A percentile compares a stretch with the other conserved stretches of the same genome.
These are phyloP conservation scores for Mobula birostris DNA, from an alignment of 2,113 vertebrate genomes.

Conservation along the genomic window DNA sequence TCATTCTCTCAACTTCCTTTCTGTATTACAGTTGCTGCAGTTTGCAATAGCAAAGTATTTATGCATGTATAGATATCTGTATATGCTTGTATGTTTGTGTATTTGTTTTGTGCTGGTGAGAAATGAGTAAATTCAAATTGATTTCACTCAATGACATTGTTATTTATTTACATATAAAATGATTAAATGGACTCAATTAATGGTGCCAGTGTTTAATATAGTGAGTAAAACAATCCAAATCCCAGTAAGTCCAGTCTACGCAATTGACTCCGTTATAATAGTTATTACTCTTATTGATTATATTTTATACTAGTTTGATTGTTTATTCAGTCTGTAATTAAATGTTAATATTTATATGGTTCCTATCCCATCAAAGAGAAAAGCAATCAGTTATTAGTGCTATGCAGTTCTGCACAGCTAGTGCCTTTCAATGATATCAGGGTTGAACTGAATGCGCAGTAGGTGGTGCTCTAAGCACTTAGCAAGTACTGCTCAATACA, in stretches of 20 bases:
- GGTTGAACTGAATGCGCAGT: neutral
- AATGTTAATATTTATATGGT: neutral
- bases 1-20: no score
- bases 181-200: neutral
- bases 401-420: neutral
- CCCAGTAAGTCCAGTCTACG: no score
- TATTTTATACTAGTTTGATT: neutral
- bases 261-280: neutral
- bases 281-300: neutral
- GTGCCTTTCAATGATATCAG: neutral
- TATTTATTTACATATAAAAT: neutral
- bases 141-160: neutral
- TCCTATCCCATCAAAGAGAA: neutral
- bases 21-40: no score
- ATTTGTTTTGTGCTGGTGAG: neutral
- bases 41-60: no score
- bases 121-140: neutral
- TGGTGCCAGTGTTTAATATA: neutral
- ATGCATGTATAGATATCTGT: neutral
- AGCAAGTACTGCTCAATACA: neutral
- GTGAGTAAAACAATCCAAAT: neutral
- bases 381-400: neutral
- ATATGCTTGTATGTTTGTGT: neutral
- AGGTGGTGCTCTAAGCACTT: conserved; percentile 22
- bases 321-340: neutral